Evolutionary conservation across 2,113 vertebrate species (phyloP).

Genomic region (Caranx melampygus): DNA sequence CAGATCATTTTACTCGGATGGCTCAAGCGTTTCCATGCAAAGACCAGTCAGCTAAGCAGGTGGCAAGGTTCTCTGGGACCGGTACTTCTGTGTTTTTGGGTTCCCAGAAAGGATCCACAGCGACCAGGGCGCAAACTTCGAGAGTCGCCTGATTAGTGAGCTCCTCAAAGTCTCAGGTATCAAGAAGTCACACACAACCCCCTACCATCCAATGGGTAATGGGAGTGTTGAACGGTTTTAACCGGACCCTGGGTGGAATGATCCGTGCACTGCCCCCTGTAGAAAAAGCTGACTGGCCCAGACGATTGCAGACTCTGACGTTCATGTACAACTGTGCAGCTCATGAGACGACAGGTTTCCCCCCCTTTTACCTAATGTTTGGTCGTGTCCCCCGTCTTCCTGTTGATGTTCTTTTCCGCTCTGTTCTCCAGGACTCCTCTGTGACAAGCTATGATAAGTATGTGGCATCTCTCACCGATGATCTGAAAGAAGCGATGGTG

Average conservation of each 20-base stretch:
- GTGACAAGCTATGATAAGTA: conserved; percentile 49
- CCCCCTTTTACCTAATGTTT: conserved; percentile 53
- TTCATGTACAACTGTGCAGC: conserved; percentile 46
- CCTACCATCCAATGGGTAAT: conserved; percentile 15
- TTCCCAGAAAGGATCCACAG: conserved; percentile 28
- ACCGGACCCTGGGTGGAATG: conserved; percentile 12
- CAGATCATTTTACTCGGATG: conserved; percentile 16
- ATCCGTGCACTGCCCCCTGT: conserved; percentile 27
- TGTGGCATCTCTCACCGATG: background rate
- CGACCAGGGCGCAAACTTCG: conserved; percentile 25
- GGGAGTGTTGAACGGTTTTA: conserved; percentile 18
- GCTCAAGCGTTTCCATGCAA: conserved; percentile 5
- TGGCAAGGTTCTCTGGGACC: conserved; percentile 13
- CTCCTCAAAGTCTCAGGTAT: background rate
- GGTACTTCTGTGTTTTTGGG: conserved; percentile 17
- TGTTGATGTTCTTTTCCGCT: conserved; percentile 41
- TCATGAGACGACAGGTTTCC: conserved; percentile 41
- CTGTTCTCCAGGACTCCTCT: no score
- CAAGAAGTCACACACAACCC: conserved; percentile 13
- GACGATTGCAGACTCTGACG: conserved; percentile 25
- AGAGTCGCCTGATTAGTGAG: conserved; percentile 22
- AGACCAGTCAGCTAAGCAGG: conserved; percentile 30
- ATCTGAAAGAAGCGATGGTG: conserved; percentile 38
- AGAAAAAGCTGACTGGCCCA: conserved; percentile 35
- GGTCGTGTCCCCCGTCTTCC: background rate